Percentiles rank a stretch among this genome's conserved stretches.
These are phyloP conservation scores for Strongylocentrotus purpuratus DNA, from an alignment of 35 echinoderm and acorn worm species.

Conservation along the genomic window DNA sequence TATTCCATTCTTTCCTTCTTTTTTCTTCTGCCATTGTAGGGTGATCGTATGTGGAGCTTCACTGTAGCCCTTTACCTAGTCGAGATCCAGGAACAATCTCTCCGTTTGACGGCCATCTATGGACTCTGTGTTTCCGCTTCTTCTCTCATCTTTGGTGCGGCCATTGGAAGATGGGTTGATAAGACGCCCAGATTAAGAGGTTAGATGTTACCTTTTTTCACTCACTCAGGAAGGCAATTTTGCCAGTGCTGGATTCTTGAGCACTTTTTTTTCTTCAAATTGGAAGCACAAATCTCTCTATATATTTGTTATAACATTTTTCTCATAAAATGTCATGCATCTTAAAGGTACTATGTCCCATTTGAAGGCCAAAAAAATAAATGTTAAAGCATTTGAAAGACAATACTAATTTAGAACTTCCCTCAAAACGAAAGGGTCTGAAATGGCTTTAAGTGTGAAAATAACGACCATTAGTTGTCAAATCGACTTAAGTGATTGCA, in stretches of 20 bases:
- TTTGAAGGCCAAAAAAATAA: too few species aligned
- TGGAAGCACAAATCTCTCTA: neutral
- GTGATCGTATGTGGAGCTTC: slow-evolving; percentile 97
- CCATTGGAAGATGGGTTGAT: slow-evolving; percentile 88
- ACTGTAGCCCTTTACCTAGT: slow-evolving; percentile 90
- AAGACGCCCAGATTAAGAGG: slow-evolving; percentile 81
- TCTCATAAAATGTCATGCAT: too few species aligned
- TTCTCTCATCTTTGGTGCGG: slow-evolving; percentile 83
- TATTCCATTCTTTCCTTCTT: neutral
- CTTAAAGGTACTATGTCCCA: too few species aligned
- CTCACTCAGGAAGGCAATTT: neutral
- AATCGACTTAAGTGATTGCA: too few species aligned
- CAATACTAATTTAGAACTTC: too few species aligned
- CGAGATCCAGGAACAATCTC: slow-evolving; percentile 75
- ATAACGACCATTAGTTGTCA: too few species aligned
- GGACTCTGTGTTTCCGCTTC: slow-evolving; percentile 75
- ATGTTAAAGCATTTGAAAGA: too few species aligned
- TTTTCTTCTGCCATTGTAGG: slow-evolving; percentile 43
- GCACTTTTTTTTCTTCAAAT: neutral
- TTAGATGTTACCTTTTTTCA: slow-evolving; percentile 26
- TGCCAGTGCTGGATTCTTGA: too few species aligned
- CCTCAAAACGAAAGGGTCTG: too few species aligned
- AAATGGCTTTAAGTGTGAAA: too few species aligned
- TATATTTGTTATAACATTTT: too few species aligned
- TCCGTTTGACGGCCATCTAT: slow-evolving; percentile 86